A percentile compares a stretch with the other conserved stretches of the same genome.
Conservation (phyloP, 2,797 vertebrate genomes). For the Enteromius paludinosus region DNA sequence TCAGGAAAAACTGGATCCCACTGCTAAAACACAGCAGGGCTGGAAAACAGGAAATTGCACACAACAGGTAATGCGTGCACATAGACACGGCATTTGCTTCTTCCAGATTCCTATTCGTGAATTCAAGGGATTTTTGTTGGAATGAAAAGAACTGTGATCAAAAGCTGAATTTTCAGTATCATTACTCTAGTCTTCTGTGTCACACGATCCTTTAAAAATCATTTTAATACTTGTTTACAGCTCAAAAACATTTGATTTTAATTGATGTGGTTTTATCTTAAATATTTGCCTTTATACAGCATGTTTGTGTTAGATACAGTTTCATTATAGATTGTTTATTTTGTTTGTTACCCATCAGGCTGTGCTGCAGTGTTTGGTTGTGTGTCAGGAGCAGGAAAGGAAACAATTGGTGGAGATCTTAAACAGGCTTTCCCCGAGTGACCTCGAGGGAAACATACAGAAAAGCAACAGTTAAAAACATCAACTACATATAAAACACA, state of each 20-base stretch:
- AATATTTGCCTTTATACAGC: background rate
- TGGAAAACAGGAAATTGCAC: slow-evolving; percentile 37
- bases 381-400: slow-evolving; percentile 78
- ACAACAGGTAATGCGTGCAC: slow-evolving; percentile 45
- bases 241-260: too few species aligned
- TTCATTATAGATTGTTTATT: slow-evolving; percentile 11
- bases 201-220: too few species aligned
- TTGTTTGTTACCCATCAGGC: slow-evolving; percentile 61
- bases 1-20: slow-evolving; percentile 28
- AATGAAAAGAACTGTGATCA: too few species aligned
- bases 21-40: background rate
- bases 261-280: background rate
- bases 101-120: too few species aligned
- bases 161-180: too few species aligned
- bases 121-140: too few species aligned
- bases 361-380: slow-evolving; percentile 73
- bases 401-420: slow-evolving; percentile 71
- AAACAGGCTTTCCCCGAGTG: slow-evolving; percentile 65
- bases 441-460: slow-evolving; percentile 62
- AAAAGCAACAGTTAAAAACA: slow-evolving; percentile 30
- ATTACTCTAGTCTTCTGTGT: too few species aligned
- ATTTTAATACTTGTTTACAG: too few species aligned
- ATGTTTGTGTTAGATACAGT: background rate
- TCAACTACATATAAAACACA: background rate
- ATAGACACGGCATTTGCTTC: background rate